A percentile compares a stretch with the other conserved stretches of the same genome.
These are phyloP conservation scores for Pocota personata DNA, from an alignment of 2,888 invertebrate species.

Conservation along the genomic window DNA sequence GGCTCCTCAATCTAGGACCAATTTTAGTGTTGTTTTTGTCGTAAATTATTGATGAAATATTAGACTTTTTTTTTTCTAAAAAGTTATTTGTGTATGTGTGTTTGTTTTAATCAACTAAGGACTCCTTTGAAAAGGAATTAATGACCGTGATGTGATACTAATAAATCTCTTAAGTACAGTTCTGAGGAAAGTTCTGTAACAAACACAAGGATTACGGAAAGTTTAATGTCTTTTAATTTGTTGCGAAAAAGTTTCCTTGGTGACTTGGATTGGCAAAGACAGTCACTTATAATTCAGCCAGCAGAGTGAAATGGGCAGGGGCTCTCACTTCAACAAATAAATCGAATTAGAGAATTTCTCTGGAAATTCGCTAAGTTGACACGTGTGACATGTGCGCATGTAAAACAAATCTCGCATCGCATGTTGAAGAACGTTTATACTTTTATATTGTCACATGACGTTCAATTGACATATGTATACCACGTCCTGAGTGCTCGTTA, in stretches of 20 bases:
- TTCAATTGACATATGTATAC: constrained; percentile 1
- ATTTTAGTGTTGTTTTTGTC: constrained; percentile 4
- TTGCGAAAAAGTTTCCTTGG: constrained; percentile 22
- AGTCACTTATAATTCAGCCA: constrained; percentile 18
- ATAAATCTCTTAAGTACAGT: constrained; percentile 46
- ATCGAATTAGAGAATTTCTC: constrained; percentile 13
- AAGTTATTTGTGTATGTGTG: constrained; percentile 8
- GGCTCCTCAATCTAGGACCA: background rate
- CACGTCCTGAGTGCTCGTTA: background rate
- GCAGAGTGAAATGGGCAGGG: background rate
- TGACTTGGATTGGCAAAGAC: constrained; percentile 12
- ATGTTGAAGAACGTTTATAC: background rate
- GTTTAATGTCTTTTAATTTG: constrained; percentile 45
- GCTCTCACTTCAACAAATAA: background rate
- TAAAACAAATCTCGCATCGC: background rate
- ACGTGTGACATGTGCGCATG: constrained; percentile 16
- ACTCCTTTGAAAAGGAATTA: constrained; percentile 8
- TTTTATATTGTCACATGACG: background rate
- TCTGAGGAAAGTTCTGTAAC: constrained; percentile 8
- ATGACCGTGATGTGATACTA: constrained; percentile 33
- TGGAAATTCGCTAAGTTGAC: background rate
- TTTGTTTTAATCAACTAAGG: constrained; percentile 16
- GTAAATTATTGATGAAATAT: constrained; percentile 51
- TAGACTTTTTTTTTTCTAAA: background rate
- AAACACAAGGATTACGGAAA: constrained; percentile 17